A percentile compares a stretch with the other conserved stretches of the same genome.
These are phyloP conservation scores for Sciurus vulgaris DNA, from an alignment of 2,797 vertebrate genomes.

Conservation along the genomic window DNA sequence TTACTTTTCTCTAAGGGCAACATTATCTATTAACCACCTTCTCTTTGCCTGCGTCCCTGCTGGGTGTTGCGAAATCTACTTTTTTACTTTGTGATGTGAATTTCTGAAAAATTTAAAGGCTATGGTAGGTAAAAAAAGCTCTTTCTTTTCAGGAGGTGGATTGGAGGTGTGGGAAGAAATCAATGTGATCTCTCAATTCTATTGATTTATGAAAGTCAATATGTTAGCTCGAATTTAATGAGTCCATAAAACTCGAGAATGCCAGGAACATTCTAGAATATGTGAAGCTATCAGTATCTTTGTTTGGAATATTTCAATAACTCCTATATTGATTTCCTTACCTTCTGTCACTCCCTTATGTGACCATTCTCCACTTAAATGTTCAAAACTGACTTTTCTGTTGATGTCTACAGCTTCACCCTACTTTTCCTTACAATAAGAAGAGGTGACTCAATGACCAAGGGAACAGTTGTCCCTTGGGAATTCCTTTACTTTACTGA, in stretches of 20 bases:
- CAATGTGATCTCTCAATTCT: neutral
- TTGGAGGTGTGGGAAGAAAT: neutral
- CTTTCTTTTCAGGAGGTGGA: neutral
- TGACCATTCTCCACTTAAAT: neutral
- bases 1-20: constrained; percentile 31
- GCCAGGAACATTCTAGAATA: neutral
- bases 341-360: neutral
- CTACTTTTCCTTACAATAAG: neutral
- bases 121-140: neutral
- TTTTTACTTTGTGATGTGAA: neutral
- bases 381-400: neutral
- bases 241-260: neutral
- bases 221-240: neutral
- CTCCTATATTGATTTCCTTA: neutral
- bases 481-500: neutral
- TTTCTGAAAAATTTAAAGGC: constrained; percentile 8
- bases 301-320: neutral
- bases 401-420: neutral
- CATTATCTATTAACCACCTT: constrained; percentile 47
- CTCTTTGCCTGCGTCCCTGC: neutral
- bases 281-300: neutral
- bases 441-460: neutral
- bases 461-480: neutral
- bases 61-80: neutral
- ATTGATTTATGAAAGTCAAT: neutral